Percentiles rank a stretch among this genome's conserved stretches.
phyloP scores from a whole-genome alignment of 2,888 invertebrate genomes.

The Phymatocera aterrima region DNA sequence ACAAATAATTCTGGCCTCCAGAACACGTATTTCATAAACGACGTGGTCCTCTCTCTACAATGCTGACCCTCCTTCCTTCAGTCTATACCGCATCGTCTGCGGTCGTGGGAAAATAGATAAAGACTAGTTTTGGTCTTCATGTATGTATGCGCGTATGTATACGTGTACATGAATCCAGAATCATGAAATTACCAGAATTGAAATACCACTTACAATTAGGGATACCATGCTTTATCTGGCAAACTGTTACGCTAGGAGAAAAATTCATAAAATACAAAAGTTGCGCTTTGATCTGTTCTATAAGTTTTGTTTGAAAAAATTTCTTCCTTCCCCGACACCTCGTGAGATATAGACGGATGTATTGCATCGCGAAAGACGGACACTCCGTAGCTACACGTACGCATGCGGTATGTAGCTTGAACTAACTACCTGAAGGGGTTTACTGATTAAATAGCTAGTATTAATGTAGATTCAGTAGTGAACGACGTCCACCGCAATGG shows the following conservation, averaged over 20 bases:
- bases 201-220: neutral
- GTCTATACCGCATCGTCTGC: too few relatives aligned
- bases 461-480: slow-evolving; percentile 24
- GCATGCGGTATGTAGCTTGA: slow-evolving; percentile 6
- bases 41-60: slow-evolving; percentile 43
- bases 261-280: neutral
- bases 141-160: neutral
- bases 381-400: neutral
- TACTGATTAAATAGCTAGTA: slow-evolving; percentile 6
- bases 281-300: neutral
- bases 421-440: neutral
- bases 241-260: neutral
- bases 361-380: neutral
- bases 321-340: neutral
- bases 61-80: neutral
- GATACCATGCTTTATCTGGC: neutral
- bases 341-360: neutral
- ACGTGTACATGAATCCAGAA: neutral
- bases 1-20: slow-evolving; percentile 63
- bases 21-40: slow-evolving; percentile 72
- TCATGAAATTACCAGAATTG: neutral
- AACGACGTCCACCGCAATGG: slow-evolving; percentile 20
- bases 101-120: slow-evolving; percentile 50
- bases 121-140: neutral
- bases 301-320: neutral